Conservation (phyloP, 1,140 invertebrate genomes). For the Papilio glaucus region DNA sequence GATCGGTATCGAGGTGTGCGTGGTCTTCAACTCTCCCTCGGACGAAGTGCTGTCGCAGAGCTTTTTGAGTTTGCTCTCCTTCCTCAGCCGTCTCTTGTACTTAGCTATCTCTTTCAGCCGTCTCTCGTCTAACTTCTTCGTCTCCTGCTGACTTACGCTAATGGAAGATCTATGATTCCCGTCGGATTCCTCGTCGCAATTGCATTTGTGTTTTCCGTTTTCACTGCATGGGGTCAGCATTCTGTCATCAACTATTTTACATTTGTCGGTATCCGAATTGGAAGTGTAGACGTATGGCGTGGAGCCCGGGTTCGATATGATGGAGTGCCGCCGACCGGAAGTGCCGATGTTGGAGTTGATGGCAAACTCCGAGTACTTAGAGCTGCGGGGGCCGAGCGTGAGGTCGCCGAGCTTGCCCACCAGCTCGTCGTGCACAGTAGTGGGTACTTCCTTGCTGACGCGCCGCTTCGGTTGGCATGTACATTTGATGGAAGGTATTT, state of each 20-base stretch:
- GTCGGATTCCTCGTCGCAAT: slow-evolving; percentile 84
- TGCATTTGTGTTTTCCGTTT: slow-evolving; percentile 89
- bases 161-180: slow-evolving; percentile 56
- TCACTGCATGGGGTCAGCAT: slow-evolving; percentile 88
- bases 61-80: slow-evolving; percentile 75
- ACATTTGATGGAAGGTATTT: slow-evolving; percentile 86
- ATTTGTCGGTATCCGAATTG: slow-evolving; percentile 50
- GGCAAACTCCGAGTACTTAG: slow-evolving; percentile 56
- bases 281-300: slow-evolving; percentile 53
- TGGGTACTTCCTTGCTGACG: slow-evolving; percentile 66
- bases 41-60: slow-evolving; percentile 73
- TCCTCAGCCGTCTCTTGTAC: slow-evolving; percentile 74
- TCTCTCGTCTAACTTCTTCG: slow-evolving; percentile 72
- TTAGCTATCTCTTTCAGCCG: slow-evolving; percentile 78
- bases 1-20: slow-evolving; percentile 81
- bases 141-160: slow-evolving; percentile 50
- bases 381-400: slow-evolving; percentile 57
- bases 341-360: slow-evolving; percentile 63
- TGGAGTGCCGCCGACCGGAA: slow-evolving; percentile 57
- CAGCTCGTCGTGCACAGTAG: slow-evolving; percentile 70
- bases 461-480: slow-evolving; percentile 70
- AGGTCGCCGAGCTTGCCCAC: slow-evolving; percentile 71
- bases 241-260: slow-evolving; percentile 86
- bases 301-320: slow-evolving; percentile 52
- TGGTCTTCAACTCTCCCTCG: slow-evolving; percentile 62